Evolutionary conservation across 2,888 invertebrate species (phyloP).

Genomic region (Pandemis cinnamomeana): DNA sequence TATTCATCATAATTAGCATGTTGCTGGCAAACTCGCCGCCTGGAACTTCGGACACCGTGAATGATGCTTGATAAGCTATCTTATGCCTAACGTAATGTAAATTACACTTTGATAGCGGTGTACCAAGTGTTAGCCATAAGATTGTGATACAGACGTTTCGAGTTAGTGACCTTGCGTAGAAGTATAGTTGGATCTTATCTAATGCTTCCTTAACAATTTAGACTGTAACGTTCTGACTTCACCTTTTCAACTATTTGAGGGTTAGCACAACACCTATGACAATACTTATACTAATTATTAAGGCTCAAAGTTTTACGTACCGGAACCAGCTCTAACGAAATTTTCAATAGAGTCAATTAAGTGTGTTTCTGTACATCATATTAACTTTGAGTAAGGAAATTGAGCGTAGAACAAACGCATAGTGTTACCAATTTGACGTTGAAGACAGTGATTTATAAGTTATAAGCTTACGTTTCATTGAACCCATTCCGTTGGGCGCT

Average conservation of each 20-base stretch:
- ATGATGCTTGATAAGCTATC: neutral
- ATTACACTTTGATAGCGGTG: too few species aligned
- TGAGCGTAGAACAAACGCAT: neutral
- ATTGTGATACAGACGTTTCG: too few species aligned
- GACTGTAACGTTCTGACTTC: too few species aligned
- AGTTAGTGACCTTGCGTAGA: neutral
- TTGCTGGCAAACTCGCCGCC: conserved; percentile 17
- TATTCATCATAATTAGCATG: conserved; percentile 36
- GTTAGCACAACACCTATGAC: too few species aligned
- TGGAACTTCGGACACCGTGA: neutral
- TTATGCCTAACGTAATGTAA: too few species aligned
- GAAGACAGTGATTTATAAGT: neutral
- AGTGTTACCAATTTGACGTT: neutral
- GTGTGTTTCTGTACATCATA: neutral
- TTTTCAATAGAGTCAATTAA: too few species aligned
- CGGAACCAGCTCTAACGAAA: too few species aligned
- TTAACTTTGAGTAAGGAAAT: neutral
- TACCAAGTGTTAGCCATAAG: too few species aligned
- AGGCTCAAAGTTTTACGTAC: too few species aligned
- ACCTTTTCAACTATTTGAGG: too few species aligned
- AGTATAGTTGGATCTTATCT: neutral
- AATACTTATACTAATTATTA: too few species aligned
- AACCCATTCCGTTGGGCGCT: neutral
- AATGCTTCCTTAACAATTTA: too few species aligned
- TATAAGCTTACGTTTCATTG: neutral